Base-by-base conservation (phyloP, 2,113 vertebrate genomes). In the Notothenia rossii region DNA sequence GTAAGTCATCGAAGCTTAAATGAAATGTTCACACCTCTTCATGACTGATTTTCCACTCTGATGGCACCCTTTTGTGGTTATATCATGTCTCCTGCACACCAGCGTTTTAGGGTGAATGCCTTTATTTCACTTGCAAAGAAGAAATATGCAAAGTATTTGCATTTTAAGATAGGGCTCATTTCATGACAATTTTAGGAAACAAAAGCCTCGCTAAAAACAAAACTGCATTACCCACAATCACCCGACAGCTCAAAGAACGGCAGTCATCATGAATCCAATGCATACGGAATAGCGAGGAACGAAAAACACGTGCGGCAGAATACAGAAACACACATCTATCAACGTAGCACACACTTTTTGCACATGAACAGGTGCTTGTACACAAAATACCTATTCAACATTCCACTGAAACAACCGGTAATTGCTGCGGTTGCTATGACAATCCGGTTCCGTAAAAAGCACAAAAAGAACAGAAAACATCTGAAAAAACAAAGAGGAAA, bases 381-480 rank as follows among this genome's bases (percentile, higher is more conserved):
- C 77, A 81, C 48, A 84, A 67, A 40, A 77, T 46, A 72, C 54
- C 74, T 72, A 70, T 76, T 85, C 69, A 88, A 74, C 68, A 67
- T 43, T 55, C 64, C 25, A 14, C 17, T 18, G 63, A 86, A 69
- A 50, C 45, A 45, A 51, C 46, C 11, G 12, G 62, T 66, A 74
- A 79, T 62, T 73, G 69, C 74, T 51, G 48, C 10, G 10, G 82
- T 86, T 84, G 69, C 74, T 80, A 88, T 82, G 80, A 81, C 70
- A 60, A 88, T 83, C 29, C 43, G 12, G 55, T 46, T 75, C 29
- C 0, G 18, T 40, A 72, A 72, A 78, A 81, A 53, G 6, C 43
- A 48, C 33, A 64, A 81, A 77, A 85, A 55, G n/a, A 18, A 77
- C 3, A 36, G 7, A 51, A 59, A 76, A 50, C 20, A 18, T 17